Conservation (phyloP, 2,113 vertebrate species). For the Myotis davidii region DNA sequence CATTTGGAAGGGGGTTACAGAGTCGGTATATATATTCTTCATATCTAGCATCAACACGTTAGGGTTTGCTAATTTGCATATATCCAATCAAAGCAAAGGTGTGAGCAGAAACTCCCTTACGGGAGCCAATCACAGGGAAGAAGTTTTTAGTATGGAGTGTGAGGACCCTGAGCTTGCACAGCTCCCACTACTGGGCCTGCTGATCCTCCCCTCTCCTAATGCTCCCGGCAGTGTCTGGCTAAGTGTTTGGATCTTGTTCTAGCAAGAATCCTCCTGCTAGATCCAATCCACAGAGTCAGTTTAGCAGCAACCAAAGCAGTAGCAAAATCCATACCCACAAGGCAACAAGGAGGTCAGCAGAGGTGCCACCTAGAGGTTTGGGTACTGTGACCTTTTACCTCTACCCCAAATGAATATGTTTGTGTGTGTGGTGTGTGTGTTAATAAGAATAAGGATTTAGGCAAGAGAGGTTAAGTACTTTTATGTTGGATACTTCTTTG, state of each 20-base stretch:
- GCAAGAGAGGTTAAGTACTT: not conserved
- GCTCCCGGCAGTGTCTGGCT: not conserved
- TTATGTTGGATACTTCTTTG: not conserved
- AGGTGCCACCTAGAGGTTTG: not conserved
- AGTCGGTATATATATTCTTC: not conserved
- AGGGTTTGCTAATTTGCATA: not conserved
- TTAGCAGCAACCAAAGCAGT: not conserved
- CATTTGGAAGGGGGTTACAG: not conserved
- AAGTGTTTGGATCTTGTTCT: not conserved
- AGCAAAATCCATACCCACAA: not conserved
- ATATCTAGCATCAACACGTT: not conserved
- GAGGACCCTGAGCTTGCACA: not conserved
- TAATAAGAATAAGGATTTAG: not conserved
- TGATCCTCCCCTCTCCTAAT: not conserved
- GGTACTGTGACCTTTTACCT: not conserved
- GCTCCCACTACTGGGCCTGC: not conserved
- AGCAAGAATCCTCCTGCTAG: not conserved
- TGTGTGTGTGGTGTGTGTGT: not conserved
- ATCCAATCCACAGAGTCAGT: not conserved
- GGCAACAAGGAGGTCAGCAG: not conserved
- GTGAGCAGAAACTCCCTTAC: not conserved
- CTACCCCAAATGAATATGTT: not conserved
- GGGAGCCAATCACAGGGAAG: not conserved
- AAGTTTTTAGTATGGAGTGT: too few relatives aligned
- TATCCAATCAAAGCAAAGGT: not conserved